Evolutionary conservation across 2,797 vertebrate species (phyloP), one percentile per base, ranked within the genome.

Genomic region (Myotis planiceps): DNA sequence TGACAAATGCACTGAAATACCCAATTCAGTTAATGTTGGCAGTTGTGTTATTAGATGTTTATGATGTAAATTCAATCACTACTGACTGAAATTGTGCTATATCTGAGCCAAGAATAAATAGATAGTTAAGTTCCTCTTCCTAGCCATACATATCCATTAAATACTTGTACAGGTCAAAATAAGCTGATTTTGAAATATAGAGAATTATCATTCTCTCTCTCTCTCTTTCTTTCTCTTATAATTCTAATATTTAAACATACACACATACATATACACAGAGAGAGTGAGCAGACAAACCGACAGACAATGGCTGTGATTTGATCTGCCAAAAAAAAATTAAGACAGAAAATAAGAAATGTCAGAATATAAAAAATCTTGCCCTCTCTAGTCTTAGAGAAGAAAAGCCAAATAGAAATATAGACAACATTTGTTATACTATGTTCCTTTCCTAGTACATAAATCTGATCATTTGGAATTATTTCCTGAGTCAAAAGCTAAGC

Each of bases 81-180:
- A 72, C 4, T 32, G 13, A 71, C 42, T 89, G 27, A 87, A 95
- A 86, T 69, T 55, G n/a, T 82, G 27, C 1, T 88, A 29, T 80
- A 53, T 84, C 65, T 82, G n/a, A 89, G 39, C 27, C 63, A 86
- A 84, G 19, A 85, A 95, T 86, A 68, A 95, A 78, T 10, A 90
- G 13, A 88, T 63, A 66, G 93, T 53, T n/a, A 82, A 60, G 23
- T 95, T 53, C 6, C 6, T 65, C 51, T 74, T 29, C n/a, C 29
- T 39, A 89, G 47, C 9, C 21, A 84, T 90, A 49, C 19, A 72
- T 39, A 68, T 69, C 32, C 23, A 86, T 72, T 91, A 95, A 96
- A 68, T 85, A 90, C 3, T 47, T 92, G 9, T 2, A 27, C 4
- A 83, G 32, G 32, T 79, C 25, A 65, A 94, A 95, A 92, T 83